phyloP scores from a whole-genome alignment of 2,888 invertebrate species.

The Bruchidius siliquastri region DNA sequence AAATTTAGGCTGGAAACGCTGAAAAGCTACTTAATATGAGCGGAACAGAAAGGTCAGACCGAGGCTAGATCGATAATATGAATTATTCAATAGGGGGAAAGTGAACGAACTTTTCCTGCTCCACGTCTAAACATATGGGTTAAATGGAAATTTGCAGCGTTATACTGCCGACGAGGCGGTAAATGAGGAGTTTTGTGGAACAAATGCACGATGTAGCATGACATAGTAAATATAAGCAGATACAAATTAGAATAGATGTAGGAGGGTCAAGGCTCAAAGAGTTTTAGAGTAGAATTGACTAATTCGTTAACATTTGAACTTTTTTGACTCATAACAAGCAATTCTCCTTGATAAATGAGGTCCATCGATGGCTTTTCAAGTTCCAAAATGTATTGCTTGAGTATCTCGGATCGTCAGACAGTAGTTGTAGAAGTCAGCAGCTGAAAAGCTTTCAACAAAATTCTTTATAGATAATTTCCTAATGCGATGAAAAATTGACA shows the following conservation, averaged over 20 bases:
- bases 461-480: too few species aligned
- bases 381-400: too few species aligned
- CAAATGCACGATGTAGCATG: slow-evolving; percentile 3
- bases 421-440: too few species aligned
- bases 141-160: slow-evolving; percentile 37
- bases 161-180: slow-evolving; percentile 8
- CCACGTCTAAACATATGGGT: slow-evolving; percentile 44
- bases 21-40: slow-evolving; percentile 46
- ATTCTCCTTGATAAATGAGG: too few species aligned
- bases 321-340: too few species aligned
- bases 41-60: slow-evolving; percentile 49
- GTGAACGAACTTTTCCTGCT: slow-evolving; percentile 47
- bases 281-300: too few species aligned
- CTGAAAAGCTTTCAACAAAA: too few species aligned
- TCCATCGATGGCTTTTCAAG: too few species aligned
- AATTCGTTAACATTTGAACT: too few species aligned
- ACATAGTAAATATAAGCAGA: not conserved
- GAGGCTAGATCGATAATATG: slow-evolving; percentile 47
- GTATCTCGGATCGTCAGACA: too few species aligned
- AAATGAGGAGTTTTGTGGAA: slow-evolving; percentile 11
- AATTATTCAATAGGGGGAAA: slow-evolving; percentile 50
- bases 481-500: too few species aligned
- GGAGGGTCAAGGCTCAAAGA: not conserved
- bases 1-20: slow-evolving; percentile 30
- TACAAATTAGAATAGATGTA: not conserved